These are phyloP conservation scores for Pemphredon lugubris DNA, from an alignment of 2,888 invertebrate species.

Conservation along the genomic window DNA sequence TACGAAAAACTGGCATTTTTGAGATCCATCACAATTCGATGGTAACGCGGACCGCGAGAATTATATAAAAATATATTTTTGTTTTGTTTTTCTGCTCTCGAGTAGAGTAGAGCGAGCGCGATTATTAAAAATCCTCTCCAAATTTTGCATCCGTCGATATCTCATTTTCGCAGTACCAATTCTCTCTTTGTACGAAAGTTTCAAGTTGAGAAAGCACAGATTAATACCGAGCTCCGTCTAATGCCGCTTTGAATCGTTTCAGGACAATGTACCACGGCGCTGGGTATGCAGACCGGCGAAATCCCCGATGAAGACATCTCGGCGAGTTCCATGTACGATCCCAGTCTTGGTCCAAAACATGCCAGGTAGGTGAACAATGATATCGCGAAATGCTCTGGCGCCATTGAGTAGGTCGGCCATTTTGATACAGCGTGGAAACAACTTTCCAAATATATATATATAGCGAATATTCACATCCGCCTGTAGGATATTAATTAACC, in stretches of 20 bases:
- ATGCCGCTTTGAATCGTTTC: slow-evolving; percentile 69
- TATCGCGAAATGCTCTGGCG: slow-evolving; percentile 55
- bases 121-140: no score
- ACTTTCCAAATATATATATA: slow-evolving; percentile 16
- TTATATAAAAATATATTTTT: no score
- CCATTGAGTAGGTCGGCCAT: slow-evolving; percentile 34
- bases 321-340: slow-evolving; percentile 79
- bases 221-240: slow-evolving; percentile 55
- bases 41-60: no score
- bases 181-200: slow-evolving; percentile 8
- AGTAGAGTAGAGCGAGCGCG: no score
- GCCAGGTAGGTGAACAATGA: slow-evolving; percentile 77
- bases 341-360: slow-evolving; percentile 78
- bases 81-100: no score
- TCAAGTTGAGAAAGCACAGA: slow-evolving; percentile 37
- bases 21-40: no score
- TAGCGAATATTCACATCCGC: not conserved
- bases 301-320: slow-evolving; percentile 80
- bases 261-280: slow-evolving; percentile 77
- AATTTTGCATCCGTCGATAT: no score
- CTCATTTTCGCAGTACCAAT: slow-evolving; percentile 5
- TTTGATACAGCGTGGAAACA: slow-evolving; percentile 41
- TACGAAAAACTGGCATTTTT: no score
- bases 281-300: slow-evolving; percentile 79
- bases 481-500: not conserved